Percentiles rank a stretch among this genome's conserved stretches.
Conservation (phyloP, 1,140 invertebrate genomes). For the Maconellicoccus hirsutus region DNA sequence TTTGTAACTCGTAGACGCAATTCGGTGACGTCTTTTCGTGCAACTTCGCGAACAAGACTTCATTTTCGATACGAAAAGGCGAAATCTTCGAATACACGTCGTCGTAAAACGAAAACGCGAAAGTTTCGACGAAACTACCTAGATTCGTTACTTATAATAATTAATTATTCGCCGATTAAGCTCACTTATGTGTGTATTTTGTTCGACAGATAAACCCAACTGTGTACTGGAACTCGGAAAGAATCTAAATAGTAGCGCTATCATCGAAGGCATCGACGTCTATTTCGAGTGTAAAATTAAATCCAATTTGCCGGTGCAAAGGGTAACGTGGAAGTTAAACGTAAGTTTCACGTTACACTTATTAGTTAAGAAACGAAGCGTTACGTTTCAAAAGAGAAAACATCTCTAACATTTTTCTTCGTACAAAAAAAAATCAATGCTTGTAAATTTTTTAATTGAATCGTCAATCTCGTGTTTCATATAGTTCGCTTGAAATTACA, state of each 20-base stretch:
- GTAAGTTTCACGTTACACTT: conserved; percentile 44
- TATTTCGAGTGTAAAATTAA: conserved; percentile 83
- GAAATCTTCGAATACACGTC: too few relatives aligned
- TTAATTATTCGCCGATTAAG: too few relatives aligned
- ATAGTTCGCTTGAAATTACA: too few relatives aligned
- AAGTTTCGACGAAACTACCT: too few relatives aligned
- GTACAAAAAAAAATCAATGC: background rate
- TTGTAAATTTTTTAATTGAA: background rate
- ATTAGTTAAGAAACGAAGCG: background rate
- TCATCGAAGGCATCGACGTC: conserved; percentile 74
- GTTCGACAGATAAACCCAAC: conserved; percentile 57
- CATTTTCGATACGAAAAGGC: too few relatives aligned
- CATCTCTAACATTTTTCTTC: background rate
- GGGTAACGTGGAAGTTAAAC: conserved; percentile 70
- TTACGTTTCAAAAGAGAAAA: background rate
- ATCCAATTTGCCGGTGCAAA: conserved; percentile 73
- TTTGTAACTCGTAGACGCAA: background rate
- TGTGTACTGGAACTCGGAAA: conserved; percentile 66
- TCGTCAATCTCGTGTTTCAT: background rate
- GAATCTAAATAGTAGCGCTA: conserved; percentile 60
- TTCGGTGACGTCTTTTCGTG: too few relatives aligned
- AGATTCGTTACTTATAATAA: too few relatives aligned
- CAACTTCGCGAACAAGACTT: too few relatives aligned
- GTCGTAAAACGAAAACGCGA: too few relatives aligned
- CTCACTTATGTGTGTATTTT: too few relatives aligned